Evolutionary conservation across 92 coral and sea anemone genomes (phyloP).

Genomic region (Palythoa grandiflora): DNA sequence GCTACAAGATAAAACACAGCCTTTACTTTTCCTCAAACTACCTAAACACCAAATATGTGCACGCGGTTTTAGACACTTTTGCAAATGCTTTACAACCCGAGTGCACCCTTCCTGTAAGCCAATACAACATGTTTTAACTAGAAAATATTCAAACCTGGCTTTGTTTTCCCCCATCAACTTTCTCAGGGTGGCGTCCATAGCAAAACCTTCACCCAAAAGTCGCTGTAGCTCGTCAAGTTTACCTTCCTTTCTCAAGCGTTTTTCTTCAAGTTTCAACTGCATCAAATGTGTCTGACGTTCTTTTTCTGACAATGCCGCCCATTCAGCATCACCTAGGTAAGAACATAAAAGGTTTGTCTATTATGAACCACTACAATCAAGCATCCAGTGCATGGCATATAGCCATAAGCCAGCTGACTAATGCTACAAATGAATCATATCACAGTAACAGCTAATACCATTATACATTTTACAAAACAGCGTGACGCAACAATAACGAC

Average conservation of each 20-base stretch:
- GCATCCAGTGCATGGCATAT: no score
- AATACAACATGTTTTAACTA: not conserved
- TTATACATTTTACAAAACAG: no score
- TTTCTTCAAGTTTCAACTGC: conserved; percentile 90
- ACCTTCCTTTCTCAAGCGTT: conserved; percentile 87
- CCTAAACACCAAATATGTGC: no score
- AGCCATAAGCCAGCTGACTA: no score
- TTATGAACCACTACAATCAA: no score
- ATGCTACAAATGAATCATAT: no score
- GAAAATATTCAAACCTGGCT: conserved; percentile 70
- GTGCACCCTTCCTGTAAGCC: not conserved
- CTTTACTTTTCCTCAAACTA: no score
- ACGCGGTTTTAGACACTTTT: no score
- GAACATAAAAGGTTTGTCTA: not conserved
- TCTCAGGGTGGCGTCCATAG: conserved; percentile 90
- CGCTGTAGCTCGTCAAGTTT: conserved; percentile 91
- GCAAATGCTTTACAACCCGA: not conserved
- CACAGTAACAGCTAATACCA: no score
- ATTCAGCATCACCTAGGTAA: conserved; percentile 88
- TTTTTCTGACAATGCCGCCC: conserved; percentile 89
- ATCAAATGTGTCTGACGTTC: conserved; percentile 92
- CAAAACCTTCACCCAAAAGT: conserved; percentile 93
- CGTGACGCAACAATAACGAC: no score
- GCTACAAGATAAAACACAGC: no score
- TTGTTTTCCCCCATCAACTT: conserved; percentile 95